Evolutionary conservation across 2,888 invertebrate genomes (phyloP).

Genomic region (Conomelus anceps): DNA sequence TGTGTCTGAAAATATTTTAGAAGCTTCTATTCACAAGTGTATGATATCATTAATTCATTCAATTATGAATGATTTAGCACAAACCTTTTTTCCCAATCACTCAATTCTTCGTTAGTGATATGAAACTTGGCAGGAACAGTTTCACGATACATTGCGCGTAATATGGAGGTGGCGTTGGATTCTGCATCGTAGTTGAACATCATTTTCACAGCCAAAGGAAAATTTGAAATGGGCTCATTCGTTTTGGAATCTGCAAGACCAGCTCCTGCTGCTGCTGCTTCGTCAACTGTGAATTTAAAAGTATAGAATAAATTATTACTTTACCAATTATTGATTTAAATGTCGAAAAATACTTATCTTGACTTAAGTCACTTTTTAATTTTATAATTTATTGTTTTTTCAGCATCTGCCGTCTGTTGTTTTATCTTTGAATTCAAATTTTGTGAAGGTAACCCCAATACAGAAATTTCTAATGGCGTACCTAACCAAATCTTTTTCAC

Average conservation of each 20-base stretch:
- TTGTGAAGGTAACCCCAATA: too few relatives aligned
- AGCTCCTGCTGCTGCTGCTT: neutral
- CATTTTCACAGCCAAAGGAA: constrained; percentile 77
- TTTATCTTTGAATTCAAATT: too few relatives aligned
- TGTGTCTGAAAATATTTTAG: neutral
- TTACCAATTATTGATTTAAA: too few relatives aligned
- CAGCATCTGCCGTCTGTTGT: too few relatives aligned
- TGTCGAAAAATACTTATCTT: too few relatives aligned
- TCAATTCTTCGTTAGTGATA: constrained; percentile 43
- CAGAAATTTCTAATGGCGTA: too few relatives aligned
- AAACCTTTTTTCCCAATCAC: constrained; percentile 52
- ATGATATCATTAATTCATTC: neutral
- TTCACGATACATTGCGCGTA: constrained; percentile 74
- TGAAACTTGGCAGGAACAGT: constrained; percentile 62
- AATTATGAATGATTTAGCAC: neutral
- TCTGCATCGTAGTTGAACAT: constrained; percentile 87
- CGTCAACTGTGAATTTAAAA: neutral
- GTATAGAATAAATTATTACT: too few relatives aligned
- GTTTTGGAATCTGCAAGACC: neutral
- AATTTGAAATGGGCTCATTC: constrained; percentile 38
- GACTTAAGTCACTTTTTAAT: too few relatives aligned
- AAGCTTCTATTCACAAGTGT: neutral
- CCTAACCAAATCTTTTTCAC: too few relatives aligned
- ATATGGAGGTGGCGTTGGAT: constrained; percentile 68
- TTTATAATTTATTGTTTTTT: too few relatives aligned